Percentiles rank a stretch among this genome's conserved stretches.
Evolutionary conservation across 2,888 invertebrate species (phyloP).

Genomic region (Perithous albicinctus): DNA sequence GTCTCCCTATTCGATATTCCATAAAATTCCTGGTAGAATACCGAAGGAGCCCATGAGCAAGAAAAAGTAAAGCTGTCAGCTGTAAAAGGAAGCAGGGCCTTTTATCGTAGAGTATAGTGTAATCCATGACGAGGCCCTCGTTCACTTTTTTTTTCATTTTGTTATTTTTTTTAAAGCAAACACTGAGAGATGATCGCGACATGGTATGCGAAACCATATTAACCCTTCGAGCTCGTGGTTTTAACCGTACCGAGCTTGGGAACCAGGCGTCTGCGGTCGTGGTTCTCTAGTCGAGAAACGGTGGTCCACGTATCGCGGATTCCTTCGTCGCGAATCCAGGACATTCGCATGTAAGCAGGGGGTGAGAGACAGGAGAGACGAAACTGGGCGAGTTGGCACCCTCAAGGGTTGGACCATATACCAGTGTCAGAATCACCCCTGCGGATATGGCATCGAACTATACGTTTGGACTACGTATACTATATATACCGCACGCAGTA

Average conservation of each 20-base stretch:
- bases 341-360: conserved; percentile 15
- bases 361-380: not conserved
- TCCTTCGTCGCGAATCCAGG: conserved; percentile 45
- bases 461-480: conserved; percentile 23
- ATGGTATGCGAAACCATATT: not conserved
- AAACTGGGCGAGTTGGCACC: conserved; percentile 26
- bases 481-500: conserved; percentile 28
- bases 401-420: conserved; percentile 30
- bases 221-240: not conserved
- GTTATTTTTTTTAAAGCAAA: not conserved
- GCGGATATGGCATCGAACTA: conserved; percentile 24
- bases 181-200: not conserved
- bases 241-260: not conserved
- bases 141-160: not conserved
- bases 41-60: not conserved
- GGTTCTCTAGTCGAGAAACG: conserved; percentile 30
- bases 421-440: conserved; percentile 44
- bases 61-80: not conserved
- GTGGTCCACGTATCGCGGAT: conserved; percentile 51
- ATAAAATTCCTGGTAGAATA: conserved; percentile 29
- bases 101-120: too few relatives aligned
- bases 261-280: conserved; percentile 52
- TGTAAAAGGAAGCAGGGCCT: not conserved
- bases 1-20: conserved; percentile 31
- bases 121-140: not conserved